Conservation (phyloP, 2,888 invertebrate species). For the Tenodera sinensis region DNA sequence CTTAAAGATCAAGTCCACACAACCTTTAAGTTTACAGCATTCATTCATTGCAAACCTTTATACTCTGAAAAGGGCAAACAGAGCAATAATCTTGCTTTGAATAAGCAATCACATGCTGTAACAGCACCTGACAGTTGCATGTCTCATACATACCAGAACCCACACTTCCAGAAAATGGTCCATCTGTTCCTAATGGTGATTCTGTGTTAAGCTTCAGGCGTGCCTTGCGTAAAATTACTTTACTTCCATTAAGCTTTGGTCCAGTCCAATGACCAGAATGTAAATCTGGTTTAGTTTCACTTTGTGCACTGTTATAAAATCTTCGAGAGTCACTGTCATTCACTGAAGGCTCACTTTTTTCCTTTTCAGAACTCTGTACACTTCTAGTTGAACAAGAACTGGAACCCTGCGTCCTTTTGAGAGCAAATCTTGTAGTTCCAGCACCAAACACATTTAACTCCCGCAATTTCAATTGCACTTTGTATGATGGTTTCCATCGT, state of each 20-base stretch:
- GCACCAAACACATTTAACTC: slow-evolving; percentile 32
- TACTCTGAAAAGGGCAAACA: no score
- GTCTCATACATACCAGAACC: slow-evolving; percentile 38
- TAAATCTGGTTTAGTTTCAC: neutral
- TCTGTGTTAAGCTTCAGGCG: slow-evolving; percentile 57
- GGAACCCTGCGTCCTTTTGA: slow-evolving; percentile 17
- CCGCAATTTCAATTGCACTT: slow-evolving; percentile 27
- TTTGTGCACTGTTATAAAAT: neutral
- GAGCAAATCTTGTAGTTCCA: slow-evolving; percentile 25
- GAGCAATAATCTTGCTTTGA: no score
- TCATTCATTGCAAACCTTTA: no score
- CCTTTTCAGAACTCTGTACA: slow-evolving; percentile 12
- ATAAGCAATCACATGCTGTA: neutral
- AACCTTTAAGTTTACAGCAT: no score
- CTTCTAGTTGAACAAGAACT: slow-evolving; percentile 19
- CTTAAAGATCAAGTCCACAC: no score
- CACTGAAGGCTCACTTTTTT: neutral
- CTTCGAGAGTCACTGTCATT: neutral
- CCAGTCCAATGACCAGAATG: neutral
- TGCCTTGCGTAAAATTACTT: slow-evolving; percentile 67
- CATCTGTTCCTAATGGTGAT: slow-evolving; percentile 51
- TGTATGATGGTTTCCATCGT: slow-evolving; percentile 31
- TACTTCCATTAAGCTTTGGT: slow-evolving; percentile 44
- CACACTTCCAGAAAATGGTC: slow-evolving; percentile 57
- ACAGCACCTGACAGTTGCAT: neutral